These are phyloP conservation scores for Halcyon badia DNA, from an alignment of 2,797 vertebrate species.

Conservation along the genomic window DNA sequence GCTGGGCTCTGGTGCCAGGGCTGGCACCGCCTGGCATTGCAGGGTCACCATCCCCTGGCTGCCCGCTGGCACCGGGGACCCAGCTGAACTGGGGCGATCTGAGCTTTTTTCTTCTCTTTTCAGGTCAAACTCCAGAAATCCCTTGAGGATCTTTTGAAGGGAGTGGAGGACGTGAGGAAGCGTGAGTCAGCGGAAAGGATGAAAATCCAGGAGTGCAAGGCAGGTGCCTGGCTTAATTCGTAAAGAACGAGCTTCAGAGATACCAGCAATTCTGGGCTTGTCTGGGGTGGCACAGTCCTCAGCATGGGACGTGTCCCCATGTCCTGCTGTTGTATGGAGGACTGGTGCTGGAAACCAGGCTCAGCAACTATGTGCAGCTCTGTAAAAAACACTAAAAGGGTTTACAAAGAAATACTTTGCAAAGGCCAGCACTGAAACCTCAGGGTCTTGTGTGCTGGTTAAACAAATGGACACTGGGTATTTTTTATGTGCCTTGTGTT, in stretches of 20 bases:
- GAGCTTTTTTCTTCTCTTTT: background rate
- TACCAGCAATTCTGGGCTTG: background rate
- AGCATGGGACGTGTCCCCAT: fast-evolving
- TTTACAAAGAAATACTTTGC: background rate
- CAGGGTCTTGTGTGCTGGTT: background rate
- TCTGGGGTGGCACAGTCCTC: background rate
- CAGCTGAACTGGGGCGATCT: background rate
- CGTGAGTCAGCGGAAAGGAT: background rate
- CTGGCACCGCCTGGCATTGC: background rate
- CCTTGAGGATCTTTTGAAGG: conserved; percentile 31
- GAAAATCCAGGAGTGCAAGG: conserved; percentile 70
- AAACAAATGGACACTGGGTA: background rate
- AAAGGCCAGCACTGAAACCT: background rate
- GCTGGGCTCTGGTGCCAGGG: background rate
- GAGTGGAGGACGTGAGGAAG: conserved; percentile 30
- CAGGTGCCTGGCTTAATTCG: conserved; percentile 34
- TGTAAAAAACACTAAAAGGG: background rate
- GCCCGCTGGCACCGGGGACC: background rate
- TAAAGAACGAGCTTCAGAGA: background rate
- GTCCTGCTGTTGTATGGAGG: background rate
- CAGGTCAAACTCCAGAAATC: conserved; percentile 62
- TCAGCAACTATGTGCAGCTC: fast-evolving
- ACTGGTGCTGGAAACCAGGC: background rate
- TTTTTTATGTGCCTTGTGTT: background rate
- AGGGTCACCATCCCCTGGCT: fast-evolving